These are phyloP conservation scores for Chrysogorgia sp. DNA, from an alignment of 92 coral and sea anemone genomes.

Conservation along the genomic window DNA sequence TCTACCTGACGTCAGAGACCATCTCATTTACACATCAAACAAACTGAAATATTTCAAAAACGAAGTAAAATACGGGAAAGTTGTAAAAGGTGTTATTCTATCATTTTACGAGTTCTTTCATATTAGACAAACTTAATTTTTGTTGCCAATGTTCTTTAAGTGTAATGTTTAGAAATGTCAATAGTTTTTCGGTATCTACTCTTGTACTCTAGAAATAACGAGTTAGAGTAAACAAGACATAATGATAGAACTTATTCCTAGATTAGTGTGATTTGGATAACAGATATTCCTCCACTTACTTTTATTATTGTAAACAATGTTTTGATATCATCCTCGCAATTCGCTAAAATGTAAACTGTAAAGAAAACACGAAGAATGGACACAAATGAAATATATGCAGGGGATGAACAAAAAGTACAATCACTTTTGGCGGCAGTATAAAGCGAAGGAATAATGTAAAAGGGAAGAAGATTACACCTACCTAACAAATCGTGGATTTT, in stretches of 20 bases:
- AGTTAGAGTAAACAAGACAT: not conserved
- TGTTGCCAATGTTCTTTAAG: too few species aligned
- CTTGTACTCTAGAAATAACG: too few species aligned
- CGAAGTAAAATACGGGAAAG: too few species aligned
- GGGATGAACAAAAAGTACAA: not conserved
- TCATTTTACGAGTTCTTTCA: too few species aligned
- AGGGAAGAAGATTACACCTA: conserved; percentile 17
- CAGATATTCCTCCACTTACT: conserved; percentile 44
- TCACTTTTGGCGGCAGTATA: not conserved
- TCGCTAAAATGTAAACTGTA: conserved; percentile 76
- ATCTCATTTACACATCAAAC: too few species aligned
- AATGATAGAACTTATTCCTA: not conserved
- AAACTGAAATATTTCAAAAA: too few species aligned
- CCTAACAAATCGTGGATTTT: conserved; percentile 83
- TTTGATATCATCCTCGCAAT: conserved; percentile 91
- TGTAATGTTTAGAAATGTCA: too few species aligned
- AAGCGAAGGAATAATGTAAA: not conserved
- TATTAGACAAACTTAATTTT: too few species aligned
- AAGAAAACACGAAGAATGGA: not conserved
- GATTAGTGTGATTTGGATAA: not conserved
- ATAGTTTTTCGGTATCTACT: too few species aligned
- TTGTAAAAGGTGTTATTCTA: too few species aligned
- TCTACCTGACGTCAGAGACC: too few species aligned
- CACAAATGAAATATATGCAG: not conserved
- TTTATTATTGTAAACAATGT: conserved; percentile 78